phyloP scores from a whole-genome alignment of 2,797 vertebrate species.

The Sebastes ruberrimus region DNA sequence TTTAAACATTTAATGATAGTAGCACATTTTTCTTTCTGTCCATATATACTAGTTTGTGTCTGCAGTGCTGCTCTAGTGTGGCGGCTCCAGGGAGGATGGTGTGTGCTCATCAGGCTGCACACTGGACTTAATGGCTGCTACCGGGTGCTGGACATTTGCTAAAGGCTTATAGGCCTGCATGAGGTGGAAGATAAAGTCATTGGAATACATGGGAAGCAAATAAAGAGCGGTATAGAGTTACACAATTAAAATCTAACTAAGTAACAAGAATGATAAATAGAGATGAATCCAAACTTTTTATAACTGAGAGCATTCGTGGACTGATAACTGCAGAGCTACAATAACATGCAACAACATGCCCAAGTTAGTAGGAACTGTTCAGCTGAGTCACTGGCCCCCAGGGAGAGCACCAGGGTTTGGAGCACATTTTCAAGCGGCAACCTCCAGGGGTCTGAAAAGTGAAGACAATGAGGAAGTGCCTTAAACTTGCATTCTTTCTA shows the following conservation, averaged over 20 bases:
- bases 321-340: not conserved
- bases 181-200: conserved; percentile 71
- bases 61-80: not conserved
- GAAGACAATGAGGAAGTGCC: too few relatives aligned
- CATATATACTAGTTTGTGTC: not conserved
- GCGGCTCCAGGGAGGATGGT: not conserved
- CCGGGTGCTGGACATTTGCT: not conserved
- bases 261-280: too few relatives aligned
- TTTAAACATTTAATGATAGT: not conserved
- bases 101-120: not conserved
- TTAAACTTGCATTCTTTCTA: too few relatives aligned
- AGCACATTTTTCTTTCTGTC: not conserved
- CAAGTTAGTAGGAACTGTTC: not conserved
- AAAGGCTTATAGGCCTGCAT: conserved; percentile 60
- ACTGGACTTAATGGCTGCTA: not conserved
- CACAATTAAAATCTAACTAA: not conserved
- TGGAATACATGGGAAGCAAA: conserved; percentile 63
- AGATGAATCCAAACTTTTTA: not conserved
- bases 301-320: not conserved
- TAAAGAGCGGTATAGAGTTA: not conserved
- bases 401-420: too few relatives aligned
- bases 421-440: too few relatives aligned
- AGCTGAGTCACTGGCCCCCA: not conserved
- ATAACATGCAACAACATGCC: not conserved
- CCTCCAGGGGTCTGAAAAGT: too few relatives aligned